Base-by-base conservation (phyloP, 2,888 invertebrate species). In the Sericinus montela region DNA sequence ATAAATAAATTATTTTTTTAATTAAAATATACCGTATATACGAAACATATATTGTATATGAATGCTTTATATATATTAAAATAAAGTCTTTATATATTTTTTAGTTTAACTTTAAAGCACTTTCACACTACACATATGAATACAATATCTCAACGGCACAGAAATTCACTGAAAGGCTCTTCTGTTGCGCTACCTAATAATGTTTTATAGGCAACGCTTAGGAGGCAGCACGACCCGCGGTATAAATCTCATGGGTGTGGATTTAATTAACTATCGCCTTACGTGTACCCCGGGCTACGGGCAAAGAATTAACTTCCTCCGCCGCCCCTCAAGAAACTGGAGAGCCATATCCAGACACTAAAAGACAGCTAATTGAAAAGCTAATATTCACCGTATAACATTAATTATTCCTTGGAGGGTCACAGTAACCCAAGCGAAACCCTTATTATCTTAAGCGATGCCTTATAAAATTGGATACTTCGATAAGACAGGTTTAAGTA, bases 341-440 rank as follows among this genome's bases (percentile, higher is more conserved):
- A 80, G 74, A 75, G 64, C 77, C 75, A 69, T 80, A 78, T 75
- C 74, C 69, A 77, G 76, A 72, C 70, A 79, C 75, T 84, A 83
- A 82, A 82, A 85, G 75, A 76, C 71, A 74, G 69, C 76, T 85
- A 86, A 85, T 86, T 85, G 84, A 80, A 83, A 84, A 85, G 84
- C 84, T 86, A 85, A 86, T 85, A 84, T 82, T 78, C 82, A 72
- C 69, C 75, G 75, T 72, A 80, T 79, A 79, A 79, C 79, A 80
- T 85, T 85, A 85, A 86, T 85, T 85, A 83, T 80, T 72, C 83
- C 74, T 76, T 57, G 53, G 75, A 80, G 83, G 74, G 76, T 71
- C 66, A 56, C 66, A 67, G 73, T 75, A 75, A 79, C 77, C 78
- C 78, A 67, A 69, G 71, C 69, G 73, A 77, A 78, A 78, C 74